Evolutionary conservation across 2,797 vertebrate species (phyloP), one percentile per base, ranked within the genome.

Genomic region (Neosalanx taihuensis): DNA sequence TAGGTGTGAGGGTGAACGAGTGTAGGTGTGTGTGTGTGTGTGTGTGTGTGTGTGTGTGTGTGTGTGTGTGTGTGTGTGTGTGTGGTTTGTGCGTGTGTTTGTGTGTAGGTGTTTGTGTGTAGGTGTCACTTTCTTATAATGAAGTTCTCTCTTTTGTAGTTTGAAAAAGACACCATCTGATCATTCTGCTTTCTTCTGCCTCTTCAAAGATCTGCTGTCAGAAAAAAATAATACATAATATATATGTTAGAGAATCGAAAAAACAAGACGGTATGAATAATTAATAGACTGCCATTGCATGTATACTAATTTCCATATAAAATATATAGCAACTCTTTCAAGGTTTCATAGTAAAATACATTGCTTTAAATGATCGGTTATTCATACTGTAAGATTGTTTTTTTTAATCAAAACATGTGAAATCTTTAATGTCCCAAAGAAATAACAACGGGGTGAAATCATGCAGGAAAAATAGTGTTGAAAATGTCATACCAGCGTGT

Each of bases 291-390:
- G 33, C 59, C 31, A 73, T 88, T 88, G 87, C 85, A 87, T 88
- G 87, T 89, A 84, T 86, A 88, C 88, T 85, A 85, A 90, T 92
- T 90, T 89, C 85, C 87, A 91, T 87, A 88, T 92, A 87, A 93
- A 91, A 92, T 88, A 91, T 87, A 91, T 87, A 86, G 79, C 77
- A 79, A 78, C 76, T 87, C 82, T 17, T 56, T n/a, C 12, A 13
- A 84, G 68, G 79, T 89, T 84, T 86, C 85, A 80, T 79, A 73
- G 78, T 81, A 59, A 12, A n/a, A 69, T 76, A 3, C 41, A 46
- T 41, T 64, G 58, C 72, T 81, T 83, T 84, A 80, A 80, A 84
- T 85, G 69, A 69, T 78, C 67, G 74, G 74, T 86, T 81, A 78
- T 76, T 81, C 37, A 59, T 46, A 46, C 10, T 12, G 41, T 59